A percentile compares a stretch with the other conserved stretches of the same genome.
Evolutionary conservation across 2,113 vertebrate genomes (phyloP).

Genomic region (Dolichallabes microphthalmus): DNA sequence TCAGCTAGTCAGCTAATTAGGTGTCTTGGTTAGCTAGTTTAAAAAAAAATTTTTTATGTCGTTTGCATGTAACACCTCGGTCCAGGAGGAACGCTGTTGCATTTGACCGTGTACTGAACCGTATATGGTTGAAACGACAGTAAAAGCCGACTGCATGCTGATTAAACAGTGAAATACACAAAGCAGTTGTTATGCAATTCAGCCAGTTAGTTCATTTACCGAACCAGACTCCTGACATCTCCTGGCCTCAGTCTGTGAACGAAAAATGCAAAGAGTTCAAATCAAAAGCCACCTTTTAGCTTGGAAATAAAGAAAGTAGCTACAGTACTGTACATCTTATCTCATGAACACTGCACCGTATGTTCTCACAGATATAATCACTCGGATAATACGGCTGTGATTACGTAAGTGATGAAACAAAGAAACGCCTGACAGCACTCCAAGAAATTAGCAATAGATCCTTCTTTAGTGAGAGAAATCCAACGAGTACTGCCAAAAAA

Average conservation of each 20-base stretch:
- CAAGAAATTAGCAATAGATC: neutral
- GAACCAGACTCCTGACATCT: slow-evolving; percentile 34
- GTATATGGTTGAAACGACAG: too few species aligned
- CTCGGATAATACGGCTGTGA: neutral
- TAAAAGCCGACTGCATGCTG: neutral
- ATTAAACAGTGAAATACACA: neutral
- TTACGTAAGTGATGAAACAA: neutral
- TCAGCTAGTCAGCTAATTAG: too few species aligned
- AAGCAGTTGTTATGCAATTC: neutral
- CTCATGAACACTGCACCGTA: neutral
- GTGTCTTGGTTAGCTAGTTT: too few species aligned
- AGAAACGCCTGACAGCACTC: neutral
- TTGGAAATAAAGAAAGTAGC: neutral
- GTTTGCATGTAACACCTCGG: too few species aligned
- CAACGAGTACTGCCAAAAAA: neutral
- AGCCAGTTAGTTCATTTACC: slow-evolving; percentile 28
- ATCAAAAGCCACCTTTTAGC: too few species aligned
- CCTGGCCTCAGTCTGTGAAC: slow-evolving; percentile 44
- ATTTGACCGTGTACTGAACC: too few species aligned
- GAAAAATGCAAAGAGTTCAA: neutral
- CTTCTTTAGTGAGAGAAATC: neutral
- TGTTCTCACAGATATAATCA: neutral
- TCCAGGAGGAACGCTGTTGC: too few species aligned
- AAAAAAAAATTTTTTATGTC: too few species aligned
- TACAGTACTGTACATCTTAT: too few species aligned